A percentile compares a stretch with the other conserved stretches of the same genome.
Conservation (phyloP, 2,888 invertebrate species). For the Marasmarcha lunaedactyla region DNA sequence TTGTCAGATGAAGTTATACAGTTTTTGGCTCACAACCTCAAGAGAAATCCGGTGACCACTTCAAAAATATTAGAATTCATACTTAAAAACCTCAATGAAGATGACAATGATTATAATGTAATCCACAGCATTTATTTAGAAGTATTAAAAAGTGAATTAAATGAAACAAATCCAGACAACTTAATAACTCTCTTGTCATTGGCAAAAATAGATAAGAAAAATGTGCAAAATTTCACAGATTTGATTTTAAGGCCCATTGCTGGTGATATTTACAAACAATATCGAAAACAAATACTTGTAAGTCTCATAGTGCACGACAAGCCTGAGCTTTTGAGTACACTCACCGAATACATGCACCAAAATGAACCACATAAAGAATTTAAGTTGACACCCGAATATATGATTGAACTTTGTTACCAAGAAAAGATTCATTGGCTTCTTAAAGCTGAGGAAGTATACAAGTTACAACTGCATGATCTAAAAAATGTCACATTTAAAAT, state of each 20-base stretch:
- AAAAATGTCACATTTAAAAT: slow-evolving; percentile 61
- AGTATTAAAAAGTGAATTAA: slow-evolving; percentile 38
- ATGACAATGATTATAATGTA: slow-evolving; percentile 27
- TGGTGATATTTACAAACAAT: slow-evolving; percentile 44
- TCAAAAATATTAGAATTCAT: slow-evolving; percentile 35
- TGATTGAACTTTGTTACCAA: slow-evolving; percentile 61
- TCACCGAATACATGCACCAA: slow-evolving; percentile 43
- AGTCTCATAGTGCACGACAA: slow-evolving; percentile 46
- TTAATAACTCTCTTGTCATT: slow-evolving; percentile 44
- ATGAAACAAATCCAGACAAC: slow-evolving; percentile 38
- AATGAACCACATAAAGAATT: slow-evolving; percentile 54
- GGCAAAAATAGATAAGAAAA: slow-evolving; percentile 39
- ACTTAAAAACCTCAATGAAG: slow-evolving; percentile 26
- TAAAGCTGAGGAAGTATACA: slow-evolving; percentile 56
- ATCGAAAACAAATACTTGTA: slow-evolving; percentile 53
- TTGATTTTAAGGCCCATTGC: slow-evolving; percentile 39
- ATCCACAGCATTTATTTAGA: slow-evolving; percentile 45
- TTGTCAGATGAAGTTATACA: slow-evolving; percentile 35
- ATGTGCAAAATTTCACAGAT: slow-evolving; percentile 32
- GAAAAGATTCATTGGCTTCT: slow-evolving; percentile 60
- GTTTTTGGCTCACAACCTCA: slow-evolving; percentile 55
- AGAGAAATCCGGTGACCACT: slow-evolving; percentile 51
- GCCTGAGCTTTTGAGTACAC: slow-evolving; percentile 38
- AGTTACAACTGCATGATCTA: slow-evolving; percentile 53
- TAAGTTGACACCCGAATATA: slow-evolving; percentile 58